Evolutionary conservation across 2,113 vertebrate genomes (phyloP), one percentile per base, ranked within the genome.

Genomic region (Balaenoptera acutorostrata): DNA sequence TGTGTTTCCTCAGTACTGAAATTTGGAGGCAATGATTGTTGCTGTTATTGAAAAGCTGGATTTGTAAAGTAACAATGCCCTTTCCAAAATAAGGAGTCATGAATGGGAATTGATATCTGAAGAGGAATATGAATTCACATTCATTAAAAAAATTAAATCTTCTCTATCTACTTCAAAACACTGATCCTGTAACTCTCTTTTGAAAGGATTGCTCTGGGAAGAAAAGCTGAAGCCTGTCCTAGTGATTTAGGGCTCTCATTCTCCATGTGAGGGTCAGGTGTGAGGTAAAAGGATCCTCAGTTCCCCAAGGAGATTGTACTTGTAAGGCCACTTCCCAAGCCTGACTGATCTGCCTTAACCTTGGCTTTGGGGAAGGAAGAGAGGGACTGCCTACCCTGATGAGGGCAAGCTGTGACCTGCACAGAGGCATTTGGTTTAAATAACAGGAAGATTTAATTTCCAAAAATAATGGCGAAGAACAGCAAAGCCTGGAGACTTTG

Each of bases 371-470:
- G 8, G 31, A 46, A 61, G 71, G 72, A 75, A 63, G 49, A 46
- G 18, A 36, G 39, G 69, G 6, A 66, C n/a, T 52, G 17, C 29
- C 49, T 66, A 27, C 0, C 7, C 27, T 25, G 27, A 74, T 20
- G 18, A 87, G 68, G 52, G 18, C 15, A 72, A 88, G 87, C 55
- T 68, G n/a, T 85, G 88, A 87, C 87, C 86, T 68, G 31, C 41
- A 88, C 78, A n/a, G n/a, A 88, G 78, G 33, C 39, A 49, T 86
- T 88, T 29, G 29, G 86, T 89, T 94, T 95, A 72, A 88, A 96
- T 96, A 91, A 88, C 69, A 92, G 83, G 74, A 93, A 93, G 92
- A 94, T 96, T 97, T 81, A 39, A 96, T 97, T 96, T 97, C 93
- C 95, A 95, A 97, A 98, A 96, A 89, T 96, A 97, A 95, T 84